Conservation (phyloP, 2,113 vertebrate genomes). For the Semicossyphus pulcher region DNA sequence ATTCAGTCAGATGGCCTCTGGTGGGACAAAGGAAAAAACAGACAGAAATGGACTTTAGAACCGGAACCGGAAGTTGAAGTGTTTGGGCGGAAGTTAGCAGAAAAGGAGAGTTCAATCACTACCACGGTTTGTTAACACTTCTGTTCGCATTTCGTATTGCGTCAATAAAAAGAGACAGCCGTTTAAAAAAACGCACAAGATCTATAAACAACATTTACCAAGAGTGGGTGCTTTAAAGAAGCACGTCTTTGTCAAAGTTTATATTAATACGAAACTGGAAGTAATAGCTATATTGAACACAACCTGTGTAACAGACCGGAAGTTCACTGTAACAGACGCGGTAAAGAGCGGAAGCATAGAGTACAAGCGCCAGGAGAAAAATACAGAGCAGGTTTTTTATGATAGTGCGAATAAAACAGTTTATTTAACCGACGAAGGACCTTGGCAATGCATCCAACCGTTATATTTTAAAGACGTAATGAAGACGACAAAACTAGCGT, state of each 20-base stretch:
- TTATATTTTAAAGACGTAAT: background rate
- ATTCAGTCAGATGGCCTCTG: no score
- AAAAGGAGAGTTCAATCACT: background rate
- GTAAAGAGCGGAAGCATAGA: slow-evolving; percentile 39
- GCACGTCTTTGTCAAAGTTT: no score
- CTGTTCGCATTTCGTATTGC: no score
- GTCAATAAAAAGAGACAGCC: no score
- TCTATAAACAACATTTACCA: no score
- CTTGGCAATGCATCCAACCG: fast-evolving
- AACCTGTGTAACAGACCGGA: slow-evolving; percentile 31
- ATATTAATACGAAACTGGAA: no score
- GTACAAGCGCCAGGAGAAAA: background rate
- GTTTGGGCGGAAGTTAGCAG: background rate
- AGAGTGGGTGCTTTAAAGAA: no score
- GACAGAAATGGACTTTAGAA: background rate
- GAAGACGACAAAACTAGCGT: no score
- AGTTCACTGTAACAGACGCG: background rate
- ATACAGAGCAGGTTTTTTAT: background rate
- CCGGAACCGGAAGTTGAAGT: slow-evolving; percentile 19
- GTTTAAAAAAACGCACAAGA: no score
- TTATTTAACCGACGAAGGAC: background rate
- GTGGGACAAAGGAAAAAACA: no score
- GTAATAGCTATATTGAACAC: background rate
- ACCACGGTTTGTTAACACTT: background rate
- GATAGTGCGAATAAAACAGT: background rate